Evolutionary conservation across 1,140 invertebrate species (phyloP).

Genomic region (Trichogramma pretiosum): DNA sequence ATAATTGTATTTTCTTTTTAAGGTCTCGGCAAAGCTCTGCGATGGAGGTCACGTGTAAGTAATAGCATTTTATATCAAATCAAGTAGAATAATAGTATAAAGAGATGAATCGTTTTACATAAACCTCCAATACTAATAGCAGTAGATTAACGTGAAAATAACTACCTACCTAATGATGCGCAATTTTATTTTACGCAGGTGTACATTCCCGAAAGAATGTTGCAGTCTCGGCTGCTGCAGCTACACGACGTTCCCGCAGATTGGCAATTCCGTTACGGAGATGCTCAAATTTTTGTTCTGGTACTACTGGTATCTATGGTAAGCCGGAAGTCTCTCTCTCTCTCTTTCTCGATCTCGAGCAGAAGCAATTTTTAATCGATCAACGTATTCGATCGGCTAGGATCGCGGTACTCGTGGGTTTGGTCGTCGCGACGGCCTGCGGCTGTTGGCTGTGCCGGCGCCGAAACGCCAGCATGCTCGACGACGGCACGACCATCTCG

Average conservation of each 20-base stretch:
- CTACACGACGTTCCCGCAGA: conserved; percentile 45
- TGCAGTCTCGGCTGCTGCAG: conserved; percentile 63
- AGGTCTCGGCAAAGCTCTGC: conserved; percentile 39
- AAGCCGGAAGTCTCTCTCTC: background rate
- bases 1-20: conserved; percentile 22
- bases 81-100: too few relatives aligned
- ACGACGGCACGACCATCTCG: conserved; percentile 48
- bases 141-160: too few relatives aligned
- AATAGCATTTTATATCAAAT: too few relatives aligned
- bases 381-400: conserved; percentile 28
- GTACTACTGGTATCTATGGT: conserved; percentile 44
- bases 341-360: background rate
- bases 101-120: too few relatives aligned
- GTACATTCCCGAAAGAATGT: conserved; percentile 61
- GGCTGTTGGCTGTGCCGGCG: conserved; percentile 60
- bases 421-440: conserved; percentile 51
- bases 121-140: too few relatives aligned
- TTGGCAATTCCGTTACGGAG: conserved; percentile 41
- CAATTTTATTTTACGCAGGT: conserved; percentile 43
- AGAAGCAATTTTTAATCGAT: background rate
- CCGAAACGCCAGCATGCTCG: conserved; percentile 33
- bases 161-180: too few relatives aligned
- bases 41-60: conserved; percentile 41
- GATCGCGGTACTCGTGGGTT: conserved; percentile 51
- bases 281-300: conserved; percentile 41